phyloP scores from a whole-genome alignment of 2,797 vertebrate species.

The Pelodytes ibericus region DNA sequence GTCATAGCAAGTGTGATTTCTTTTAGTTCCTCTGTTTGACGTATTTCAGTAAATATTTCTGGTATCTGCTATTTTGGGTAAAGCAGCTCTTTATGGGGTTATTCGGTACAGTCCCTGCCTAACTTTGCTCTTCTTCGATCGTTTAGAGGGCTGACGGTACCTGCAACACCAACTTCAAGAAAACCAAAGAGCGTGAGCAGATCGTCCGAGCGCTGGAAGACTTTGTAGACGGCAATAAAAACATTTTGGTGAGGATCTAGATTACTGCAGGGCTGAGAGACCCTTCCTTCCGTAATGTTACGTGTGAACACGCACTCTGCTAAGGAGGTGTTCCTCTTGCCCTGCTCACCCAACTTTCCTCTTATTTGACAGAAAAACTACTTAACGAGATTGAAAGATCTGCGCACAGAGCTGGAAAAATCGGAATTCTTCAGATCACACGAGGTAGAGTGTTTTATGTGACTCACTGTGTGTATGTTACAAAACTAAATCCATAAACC shows the following conservation, averaged over 20 bases:
- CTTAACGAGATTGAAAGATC: conserved; percentile 70
- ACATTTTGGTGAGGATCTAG: conserved; percentile 76
- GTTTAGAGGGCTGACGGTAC: conserved; percentile 62
- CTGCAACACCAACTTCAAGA: conserved; percentile 79
- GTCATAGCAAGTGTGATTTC: no score
- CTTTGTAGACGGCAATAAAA: conserved; percentile 74
- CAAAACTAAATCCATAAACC: no score
- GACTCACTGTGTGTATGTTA: no score
- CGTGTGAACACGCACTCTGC: no score
- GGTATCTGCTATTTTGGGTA: no score
- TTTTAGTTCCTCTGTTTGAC: no score
- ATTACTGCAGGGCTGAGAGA: neutral
- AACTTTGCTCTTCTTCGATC: neutral
- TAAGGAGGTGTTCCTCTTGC: neutral
- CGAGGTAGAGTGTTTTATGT: conserved; percentile 74
- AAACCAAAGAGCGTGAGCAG: conserved; percentile 72
- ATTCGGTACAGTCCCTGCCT: neutral
- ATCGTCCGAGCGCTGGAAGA: conserved; percentile 76
- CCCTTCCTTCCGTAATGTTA: no score
- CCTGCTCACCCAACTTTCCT: neutral
- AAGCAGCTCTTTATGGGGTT: no score
- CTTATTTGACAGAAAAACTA: conserved; percentile 70
- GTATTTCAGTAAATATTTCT: no score
- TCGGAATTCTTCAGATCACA: conserved; percentile 86
- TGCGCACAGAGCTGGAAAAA: conserved; percentile 76